Base-by-base conservation (phyloP, 1,140 invertebrate species). In the Magallana gigas region DNA sequence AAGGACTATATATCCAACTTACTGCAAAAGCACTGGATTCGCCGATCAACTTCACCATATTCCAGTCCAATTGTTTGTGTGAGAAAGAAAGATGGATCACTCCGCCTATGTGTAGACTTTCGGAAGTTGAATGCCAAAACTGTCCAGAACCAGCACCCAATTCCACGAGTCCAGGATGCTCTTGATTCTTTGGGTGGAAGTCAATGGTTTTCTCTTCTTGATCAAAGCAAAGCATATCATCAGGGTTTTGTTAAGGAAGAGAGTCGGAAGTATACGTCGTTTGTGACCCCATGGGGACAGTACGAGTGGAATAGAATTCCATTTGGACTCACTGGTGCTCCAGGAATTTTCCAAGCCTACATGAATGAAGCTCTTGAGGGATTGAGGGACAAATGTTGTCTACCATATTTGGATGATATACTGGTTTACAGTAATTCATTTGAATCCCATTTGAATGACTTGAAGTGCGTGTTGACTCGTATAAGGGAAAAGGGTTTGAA, bases 401-500 rank as follows among this genome's bases (percentile, higher is more conserved):
- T 91, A 7, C 60, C 86, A 6, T 91, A 91, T 68, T 59, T 91
- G 14, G 90, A 91, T 85, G 90, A 91, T 57, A 84, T 88, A 14
- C 23, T 90, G 11, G 87, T 90, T 1, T 91, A 86, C 64, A 85
- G 85, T 48, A 59, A 36, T 9, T 14, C 12, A 12, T 85, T 87
- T 80, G 85, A 88, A 57, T 56, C 90, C 7, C 90, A 91, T 68
- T 4, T 87, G 0, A 59, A 88, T 29, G 83, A 94, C 57, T 64
- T 48, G 36, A 48, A 48, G 36, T 48, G 36, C 36, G 36, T 48
- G 36, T 48, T 48, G 36, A 48, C 36, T 95, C 1, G 23, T 82
- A 18, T 84, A 88, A 64, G 91, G 96, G 62, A 68, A 18, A 68
- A 68, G n/a, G 85, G 88, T 0, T 57, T 90, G 6, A 90, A 90